These are phyloP conservation scores for Trachelus iudaicus DNA, from an alignment of 2,888 invertebrate genomes.

Conservation along the genomic window DNA sequence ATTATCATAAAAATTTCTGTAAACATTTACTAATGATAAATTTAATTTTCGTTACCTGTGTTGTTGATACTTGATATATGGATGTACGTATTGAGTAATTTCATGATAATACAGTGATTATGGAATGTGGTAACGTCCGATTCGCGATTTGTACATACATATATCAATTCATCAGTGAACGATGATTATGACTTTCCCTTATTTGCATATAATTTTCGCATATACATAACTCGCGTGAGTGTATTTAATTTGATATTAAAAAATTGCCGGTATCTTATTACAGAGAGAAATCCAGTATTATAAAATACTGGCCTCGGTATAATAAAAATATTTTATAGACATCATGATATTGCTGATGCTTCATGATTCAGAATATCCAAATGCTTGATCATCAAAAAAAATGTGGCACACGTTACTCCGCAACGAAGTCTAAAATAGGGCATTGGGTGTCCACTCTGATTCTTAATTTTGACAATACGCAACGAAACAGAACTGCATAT, in stretches of 20 bases:
- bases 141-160: not conserved
- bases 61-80: not conserved
- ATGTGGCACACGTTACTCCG: conserved; percentile 23
- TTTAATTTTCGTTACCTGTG: not conserved
- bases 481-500: not conserved
- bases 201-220: not conserved
- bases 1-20: not conserved
- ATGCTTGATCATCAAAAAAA: conserved; percentile 24
- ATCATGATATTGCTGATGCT: conserved; percentile 18
- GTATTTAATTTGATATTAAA: not conserved
- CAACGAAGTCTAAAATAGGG: not conserved
- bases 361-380: conserved; percentile 36
- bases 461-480: not conserved
- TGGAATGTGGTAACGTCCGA: not conserved
- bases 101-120: not conserved
- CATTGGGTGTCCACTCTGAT: not conserved
- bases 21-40: too few species aligned
- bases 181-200: not conserved
- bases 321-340: not conserved
- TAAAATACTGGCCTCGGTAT: not conserved
- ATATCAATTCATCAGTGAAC: not conserved
- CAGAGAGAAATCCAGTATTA: not conserved
- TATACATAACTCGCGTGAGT: not conserved
- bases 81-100: too few species aligned
- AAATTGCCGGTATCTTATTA: not conserved